phyloP scores from a whole-genome alignment of 2,888 invertebrate species.

The Phyto melanocephala region DNA sequence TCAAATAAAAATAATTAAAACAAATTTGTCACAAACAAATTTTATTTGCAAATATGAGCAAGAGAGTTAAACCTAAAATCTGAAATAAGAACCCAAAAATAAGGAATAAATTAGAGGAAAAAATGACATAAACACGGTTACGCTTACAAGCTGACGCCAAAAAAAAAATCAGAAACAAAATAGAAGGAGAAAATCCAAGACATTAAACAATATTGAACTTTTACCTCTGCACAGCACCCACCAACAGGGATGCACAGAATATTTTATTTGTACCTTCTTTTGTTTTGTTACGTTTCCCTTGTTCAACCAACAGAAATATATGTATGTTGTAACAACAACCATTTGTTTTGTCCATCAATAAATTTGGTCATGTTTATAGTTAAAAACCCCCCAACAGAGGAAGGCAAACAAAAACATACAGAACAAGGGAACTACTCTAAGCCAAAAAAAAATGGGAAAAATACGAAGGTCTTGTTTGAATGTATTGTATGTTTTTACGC shows the following conservation, averaged over 20 bases:
- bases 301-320: background rate
- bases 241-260: conserved; percentile 9
- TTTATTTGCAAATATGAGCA: conserved; percentile 1
- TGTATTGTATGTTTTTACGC: conserved; percentile 22
- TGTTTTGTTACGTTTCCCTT: conserved; percentile 12
- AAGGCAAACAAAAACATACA: background rate
- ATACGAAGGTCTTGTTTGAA: conserved; percentile 35
- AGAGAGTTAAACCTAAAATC: conserved; percentile 17
- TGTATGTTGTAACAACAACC: conserved; percentile 28
- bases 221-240: conserved; percentile 3
- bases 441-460: conserved; percentile 1
- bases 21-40: background rate
- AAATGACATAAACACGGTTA: conserved; percentile 63
- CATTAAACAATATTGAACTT: conserved; percentile 47
- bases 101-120: conserved; percentile 46
- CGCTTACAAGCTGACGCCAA: conserved; percentile 64
- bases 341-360: conserved; percentile 59
- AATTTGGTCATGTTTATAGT: conserved; percentile 58
- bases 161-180: conserved; percentile 15
- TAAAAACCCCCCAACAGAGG: background rate
- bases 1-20: background rate
- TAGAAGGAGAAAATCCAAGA: conserved; percentile 39
- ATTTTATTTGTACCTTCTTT: conserved; percentile 23
- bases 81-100: conserved; percentile 36
- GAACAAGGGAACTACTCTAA: background rate